Conservation (phyloP, 2,888 invertebrate genomes). For the Cryptocheilus praepositus region DNA sequence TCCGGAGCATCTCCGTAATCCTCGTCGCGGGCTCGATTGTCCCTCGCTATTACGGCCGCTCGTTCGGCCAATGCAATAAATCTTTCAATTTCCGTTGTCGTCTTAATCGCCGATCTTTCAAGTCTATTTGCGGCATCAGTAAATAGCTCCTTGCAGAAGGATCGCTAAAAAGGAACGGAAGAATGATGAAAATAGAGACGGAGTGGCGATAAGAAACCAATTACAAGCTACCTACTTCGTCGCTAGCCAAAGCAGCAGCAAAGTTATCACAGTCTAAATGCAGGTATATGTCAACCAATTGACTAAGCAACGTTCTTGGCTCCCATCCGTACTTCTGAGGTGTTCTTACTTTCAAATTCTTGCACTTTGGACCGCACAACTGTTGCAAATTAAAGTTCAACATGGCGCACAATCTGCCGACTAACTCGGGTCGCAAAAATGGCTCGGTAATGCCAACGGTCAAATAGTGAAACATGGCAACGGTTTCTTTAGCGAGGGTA, state of each 20-base stretch:
- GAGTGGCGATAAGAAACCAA: background rate
- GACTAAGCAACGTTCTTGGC: constrained; percentile 91
- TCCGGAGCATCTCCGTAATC: constrained; percentile 97
- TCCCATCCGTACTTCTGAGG: constrained; percentile 99
- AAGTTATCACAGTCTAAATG: constrained; percentile 95
- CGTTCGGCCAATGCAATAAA: constrained; percentile 86
- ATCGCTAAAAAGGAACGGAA: constrained; percentile 80
- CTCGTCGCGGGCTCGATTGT: constrained; percentile 91
- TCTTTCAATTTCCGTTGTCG: constrained; percentile 88
- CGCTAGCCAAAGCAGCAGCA: constrained; percentile 93
- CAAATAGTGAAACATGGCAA: constrained; percentile 98
- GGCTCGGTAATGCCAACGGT: constrained; percentile 96
- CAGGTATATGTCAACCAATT: constrained; percentile 97
- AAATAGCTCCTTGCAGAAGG: constrained; percentile 94
- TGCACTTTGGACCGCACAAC: constrained; percentile 96
- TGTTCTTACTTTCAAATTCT: constrained; percentile 92
- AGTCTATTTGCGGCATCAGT: constrained; percentile 91
- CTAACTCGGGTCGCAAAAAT: constrained; percentile 94
- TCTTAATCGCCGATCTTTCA: constrained; percentile 89
- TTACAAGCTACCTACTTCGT: constrained; percentile 84
- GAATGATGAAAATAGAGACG: constrained; percentile 16
- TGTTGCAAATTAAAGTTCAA: constrained; percentile 98
- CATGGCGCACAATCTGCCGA: constrained; percentile 97
- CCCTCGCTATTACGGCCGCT: constrained; percentile 85
- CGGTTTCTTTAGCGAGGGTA: constrained; percentile 94